phyloP scores from a whole-genome alignment of 2,113 vertebrate species.

The Brachyhypopomus gauderio region DNA sequence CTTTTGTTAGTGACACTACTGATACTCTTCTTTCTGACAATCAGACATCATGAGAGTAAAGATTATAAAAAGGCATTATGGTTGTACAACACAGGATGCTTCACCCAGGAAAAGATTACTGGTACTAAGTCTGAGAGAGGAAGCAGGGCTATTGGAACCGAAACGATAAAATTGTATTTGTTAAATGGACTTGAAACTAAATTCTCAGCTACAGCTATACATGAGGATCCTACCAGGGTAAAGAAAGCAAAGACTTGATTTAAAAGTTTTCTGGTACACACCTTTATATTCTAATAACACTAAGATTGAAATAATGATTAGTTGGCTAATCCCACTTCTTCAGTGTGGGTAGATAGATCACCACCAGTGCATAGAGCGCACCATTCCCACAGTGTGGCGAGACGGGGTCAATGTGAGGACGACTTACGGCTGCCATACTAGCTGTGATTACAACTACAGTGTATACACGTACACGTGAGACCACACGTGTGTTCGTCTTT shows the following conservation, averaged over 20 bases:
- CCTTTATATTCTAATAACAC: not conserved
- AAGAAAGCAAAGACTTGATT: not conserved
- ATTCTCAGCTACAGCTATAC: not conserved
- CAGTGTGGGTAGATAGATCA: too few species aligned
- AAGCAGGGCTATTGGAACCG: not conserved
- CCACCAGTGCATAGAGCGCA: too few species aligned
- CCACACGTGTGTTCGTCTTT: not conserved
- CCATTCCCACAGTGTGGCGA: too few species aligned
- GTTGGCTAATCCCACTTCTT: too few species aligned
- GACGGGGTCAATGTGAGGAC: too few species aligned
- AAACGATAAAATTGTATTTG: not conserved
- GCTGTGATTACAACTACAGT: too few species aligned
- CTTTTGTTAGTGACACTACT: constrained; percentile 17
- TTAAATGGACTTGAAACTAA: not conserved
- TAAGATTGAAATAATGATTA: constrained; percentile 26
- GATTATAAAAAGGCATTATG: not conserved
- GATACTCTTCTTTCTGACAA: constrained; percentile 47
- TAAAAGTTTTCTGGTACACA: not conserved
- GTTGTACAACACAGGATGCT: constrained; percentile 35
- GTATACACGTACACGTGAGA: too few species aligned
- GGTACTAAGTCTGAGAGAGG: not conserved
- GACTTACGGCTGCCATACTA: too few species aligned
- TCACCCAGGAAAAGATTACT: not conserved
- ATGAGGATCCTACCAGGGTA: not conserved
- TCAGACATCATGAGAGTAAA: constrained; percentile 31